Percentiles rank a stretch among this genome's conserved stretches.
These are phyloP conservation scores for Myoxocephalus aenaeus DNA, from an alignment of 2,797 vertebrate species.

Conservation along the genomic window DNA sequence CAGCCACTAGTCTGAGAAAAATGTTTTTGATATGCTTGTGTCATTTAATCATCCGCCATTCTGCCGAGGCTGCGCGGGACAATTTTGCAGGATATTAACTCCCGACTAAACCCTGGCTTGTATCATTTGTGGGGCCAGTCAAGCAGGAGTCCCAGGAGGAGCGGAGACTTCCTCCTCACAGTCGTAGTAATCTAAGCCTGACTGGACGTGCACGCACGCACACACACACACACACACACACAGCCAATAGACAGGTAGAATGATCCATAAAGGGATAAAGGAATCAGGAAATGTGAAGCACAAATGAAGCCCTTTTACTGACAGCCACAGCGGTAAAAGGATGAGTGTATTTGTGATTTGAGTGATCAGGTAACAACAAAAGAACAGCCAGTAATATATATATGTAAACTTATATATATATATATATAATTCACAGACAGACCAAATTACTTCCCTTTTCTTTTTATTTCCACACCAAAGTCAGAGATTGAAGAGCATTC, in stretches of 20 bases:
- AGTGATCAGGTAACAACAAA: slow-evolving; percentile 49
- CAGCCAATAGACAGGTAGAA: slow-evolving; percentile 74
- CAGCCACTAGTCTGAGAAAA: slow-evolving; percentile 87
- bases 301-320: slow-evolving; percentile 66
- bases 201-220: slow-evolving; percentile 70
- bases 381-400: slow-evolving; percentile 24
- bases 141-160: slow-evolving; percentile 86
- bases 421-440: slow-evolving; percentile 4
- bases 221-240: slow-evolving; percentile 48
- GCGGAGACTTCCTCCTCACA: slow-evolving; percentile 79
- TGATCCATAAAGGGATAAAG: slow-evolving; percentile 80
- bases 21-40: slow-evolving; percentile 88
- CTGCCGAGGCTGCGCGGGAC: slow-evolving; percentile 84
- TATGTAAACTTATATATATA: not conserved
- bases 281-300: slow-evolving; percentile 72
- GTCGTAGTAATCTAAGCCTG: slow-evolving; percentile 85
- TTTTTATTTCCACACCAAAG: slow-evolving; percentile 58
- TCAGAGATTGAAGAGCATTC: slow-evolving; percentile 74
- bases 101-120: slow-evolving; percentile 88
- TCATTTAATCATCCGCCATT: slow-evolving; percentile 89
- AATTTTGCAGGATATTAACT: slow-evolving; percentile 92
- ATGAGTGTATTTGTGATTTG: slow-evolving; percentile 55
- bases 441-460: slow-evolving; percentile 44
- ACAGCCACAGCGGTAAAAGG: slow-evolving; percentile 51
- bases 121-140: slow-evolving; percentile 90